Evolutionary conservation across 2,113 vertebrate species (phyloP), one percentile per base, ranked within the genome.

Genomic region (Dasyornis broadbenti): DNA sequence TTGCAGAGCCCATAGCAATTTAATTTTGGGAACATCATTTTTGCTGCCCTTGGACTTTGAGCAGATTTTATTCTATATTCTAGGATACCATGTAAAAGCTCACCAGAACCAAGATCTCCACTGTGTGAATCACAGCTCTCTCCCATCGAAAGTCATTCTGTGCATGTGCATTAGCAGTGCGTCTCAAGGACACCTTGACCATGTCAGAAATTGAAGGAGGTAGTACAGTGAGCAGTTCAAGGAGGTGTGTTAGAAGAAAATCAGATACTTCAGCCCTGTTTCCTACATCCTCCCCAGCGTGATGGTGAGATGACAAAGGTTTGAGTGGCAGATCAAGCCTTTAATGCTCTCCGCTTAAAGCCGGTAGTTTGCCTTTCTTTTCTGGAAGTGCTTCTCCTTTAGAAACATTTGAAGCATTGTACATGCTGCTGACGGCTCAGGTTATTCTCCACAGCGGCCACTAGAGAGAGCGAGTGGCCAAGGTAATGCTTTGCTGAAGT

Each of bases 401-500:
- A n/a, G 61, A 19, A 64, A 33, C 59, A 1, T 45, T 79, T 9
- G 50, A 37, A 72, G n/a, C 4, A 4, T 37, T 16, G 31, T 11
- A 4, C 57, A 0, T 2, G 21, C 30, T 13, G 11, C 37, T 20
- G 71, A 5, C 13, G 3, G 18, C 24, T 60, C 27, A 8, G 50
- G 57, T 82, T 94, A 11, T 92, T 90, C 86, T 82, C 21, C 26
- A 1, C 23, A 7, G 6, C 68, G 75, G 84, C 89, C 97, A 77
- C 97, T 97, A 98, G 97, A 96, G 97, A 52, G 97, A 94, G 83
- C 93, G 93, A 98, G 95, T 49, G 96, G 86, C 96, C 97, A 95
- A 95, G 54, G 66, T 73, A 97, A 97, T 14, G 79, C 49, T 71
- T 20, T 33, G 44, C 88, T 79, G 28, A 6, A 61, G 30, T 5